Evolutionary conservation across 2,888 invertebrate species (phyloP).

Genomic region (Perizoma flavofasciatum): DNA sequence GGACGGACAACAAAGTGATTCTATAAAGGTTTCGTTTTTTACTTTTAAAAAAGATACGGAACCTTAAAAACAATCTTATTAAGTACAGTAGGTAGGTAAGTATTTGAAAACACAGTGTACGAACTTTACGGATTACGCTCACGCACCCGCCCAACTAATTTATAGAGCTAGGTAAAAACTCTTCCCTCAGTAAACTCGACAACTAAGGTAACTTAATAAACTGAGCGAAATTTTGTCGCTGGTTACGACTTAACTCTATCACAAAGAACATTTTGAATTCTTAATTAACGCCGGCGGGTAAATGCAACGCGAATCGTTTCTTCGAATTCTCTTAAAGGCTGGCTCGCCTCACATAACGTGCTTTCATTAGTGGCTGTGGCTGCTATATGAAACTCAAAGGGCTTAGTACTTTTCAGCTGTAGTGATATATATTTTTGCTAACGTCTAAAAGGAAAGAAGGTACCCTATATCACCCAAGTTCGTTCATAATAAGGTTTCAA

Average conservation of each 20-base stretch:
- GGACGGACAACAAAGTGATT: no score
- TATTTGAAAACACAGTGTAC: conserved; percentile 15
- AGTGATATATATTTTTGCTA: conserved; percentile 3
- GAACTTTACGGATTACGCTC: conserved; percentile 26
- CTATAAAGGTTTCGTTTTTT: no score
- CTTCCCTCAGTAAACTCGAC: conserved; percentile 47
- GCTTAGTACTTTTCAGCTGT: conserved; percentile 10
- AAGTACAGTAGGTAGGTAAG: background rate
- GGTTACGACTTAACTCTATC: conserved; percentile 63
- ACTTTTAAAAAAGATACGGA: no score
- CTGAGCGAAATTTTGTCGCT: conserved; percentile 59
- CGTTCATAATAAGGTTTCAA: background rate
- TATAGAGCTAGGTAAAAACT: conserved; percentile 31
- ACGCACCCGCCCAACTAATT: conserved; percentile 28
- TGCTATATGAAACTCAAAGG: conserved; percentile 25
- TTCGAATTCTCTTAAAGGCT: conserved; percentile 40
- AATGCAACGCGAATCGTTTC: conserved; percentile 64
- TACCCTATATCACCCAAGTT: background rate
- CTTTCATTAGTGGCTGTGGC: conserved; percentile 38
- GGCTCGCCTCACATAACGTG: conserved; percentile 31
- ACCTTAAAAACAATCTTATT: no score
- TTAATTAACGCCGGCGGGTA: conserved; percentile 76
- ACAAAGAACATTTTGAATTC: conserved; percentile 73
- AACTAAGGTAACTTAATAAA: conserved; percentile 55
- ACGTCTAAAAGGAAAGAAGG: background rate